Conservation (phyloP, 2,113 vertebrate genomes). For the Periophthalmodon schlosseri region DNA sequence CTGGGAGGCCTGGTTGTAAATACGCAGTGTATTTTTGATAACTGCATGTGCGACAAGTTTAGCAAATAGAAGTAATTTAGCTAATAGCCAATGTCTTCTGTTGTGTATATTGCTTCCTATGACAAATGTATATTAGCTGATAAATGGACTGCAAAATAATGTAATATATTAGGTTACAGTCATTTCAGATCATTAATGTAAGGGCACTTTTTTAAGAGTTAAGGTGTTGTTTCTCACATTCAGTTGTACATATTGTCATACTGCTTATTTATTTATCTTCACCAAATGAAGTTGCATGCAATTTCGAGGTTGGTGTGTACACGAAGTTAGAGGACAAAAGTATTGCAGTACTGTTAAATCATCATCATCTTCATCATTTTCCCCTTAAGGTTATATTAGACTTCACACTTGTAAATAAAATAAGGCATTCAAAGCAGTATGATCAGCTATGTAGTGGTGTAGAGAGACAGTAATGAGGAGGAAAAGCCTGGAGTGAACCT, state of each 20-base stretch:
- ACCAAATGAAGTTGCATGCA: slow-evolving; percentile 63
- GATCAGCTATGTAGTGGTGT: background rate
- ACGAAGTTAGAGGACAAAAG: slow-evolving; percentile 32
- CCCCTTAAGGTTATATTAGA: background rate
- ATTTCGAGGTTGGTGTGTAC: slow-evolving; percentile 54
- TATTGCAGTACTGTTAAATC: slow-evolving; percentile 37
- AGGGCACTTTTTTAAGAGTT: slow-evolving; percentile 13
- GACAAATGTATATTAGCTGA: slow-evolving; percentile 31
- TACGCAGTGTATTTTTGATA: slow-evolving; percentile 69
- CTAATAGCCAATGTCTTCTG: slow-evolving; percentile 11
- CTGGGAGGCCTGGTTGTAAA: slow-evolving; percentile 56
- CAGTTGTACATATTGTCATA: slow-evolving; percentile 34
- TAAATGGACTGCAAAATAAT: slow-evolving; percentile 9
- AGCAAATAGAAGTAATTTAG: slow-evolving; percentile 4
- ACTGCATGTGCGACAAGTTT: slow-evolving; percentile 42
- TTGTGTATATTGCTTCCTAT: slow-evolving; percentile 24
- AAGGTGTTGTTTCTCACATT: slow-evolving; percentile 32
- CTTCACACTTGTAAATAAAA: background rate
- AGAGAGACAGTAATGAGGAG: background rate
- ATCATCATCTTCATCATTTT: background rate
- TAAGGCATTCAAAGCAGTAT: background rate
- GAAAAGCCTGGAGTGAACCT: background rate
- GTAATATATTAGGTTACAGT: background rate
- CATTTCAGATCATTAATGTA: slow-evolving; percentile 14
- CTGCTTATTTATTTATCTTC: slow-evolving; percentile 20